Evolutionary conservation across 23 tunicate genomes (phyloP).

Genomic region (Ciona savignyi): DNA sequence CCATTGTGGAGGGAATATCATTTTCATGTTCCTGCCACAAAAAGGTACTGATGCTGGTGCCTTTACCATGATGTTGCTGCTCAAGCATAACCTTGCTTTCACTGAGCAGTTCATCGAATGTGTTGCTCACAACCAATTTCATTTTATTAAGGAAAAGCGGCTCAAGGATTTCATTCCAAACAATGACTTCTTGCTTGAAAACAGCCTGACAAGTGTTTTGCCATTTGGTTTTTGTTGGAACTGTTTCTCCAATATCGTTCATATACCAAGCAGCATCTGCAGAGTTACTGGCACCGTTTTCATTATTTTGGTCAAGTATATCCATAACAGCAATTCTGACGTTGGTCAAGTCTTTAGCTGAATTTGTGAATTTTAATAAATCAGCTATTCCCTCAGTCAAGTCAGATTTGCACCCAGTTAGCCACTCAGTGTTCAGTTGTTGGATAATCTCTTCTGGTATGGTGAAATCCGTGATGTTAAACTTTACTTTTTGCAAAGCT

Average conservation of each 20-base stretch:
- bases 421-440: constrained; percentile 36
- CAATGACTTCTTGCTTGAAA: constrained; percentile 32
- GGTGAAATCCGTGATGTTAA: not conserved
- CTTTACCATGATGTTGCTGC: not conserved
- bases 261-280: not conserved
- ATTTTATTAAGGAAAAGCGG: constrained; percentile 56
- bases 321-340: constrained; percentile 36
- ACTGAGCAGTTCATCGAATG: constrained; percentile 16
- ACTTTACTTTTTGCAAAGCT: not conserved
- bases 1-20: constrained; percentile 65
- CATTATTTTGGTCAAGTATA: constrained; percentile 16
- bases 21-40: constrained; percentile 70
- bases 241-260: not conserved
- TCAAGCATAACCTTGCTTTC: constrained; percentile 7
- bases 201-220: constrained; percentile 19
- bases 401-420: constrained; percentile 28
- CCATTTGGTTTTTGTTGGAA: constrained; percentile 22
- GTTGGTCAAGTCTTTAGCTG: constrained; percentile 56
- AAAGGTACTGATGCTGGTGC: constrained; percentile 4
- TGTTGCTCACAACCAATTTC: constrained; percentile 14
- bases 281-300: not conserved
- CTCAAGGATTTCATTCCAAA: constrained; percentile 56
- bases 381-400: constrained; percentile 31
- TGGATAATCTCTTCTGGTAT: constrained; percentile 22
- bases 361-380: constrained; percentile 32